phyloP scores from a whole-genome alignment of 2,888 invertebrate genomes.

The Argyresthia goedartella region DNA sequence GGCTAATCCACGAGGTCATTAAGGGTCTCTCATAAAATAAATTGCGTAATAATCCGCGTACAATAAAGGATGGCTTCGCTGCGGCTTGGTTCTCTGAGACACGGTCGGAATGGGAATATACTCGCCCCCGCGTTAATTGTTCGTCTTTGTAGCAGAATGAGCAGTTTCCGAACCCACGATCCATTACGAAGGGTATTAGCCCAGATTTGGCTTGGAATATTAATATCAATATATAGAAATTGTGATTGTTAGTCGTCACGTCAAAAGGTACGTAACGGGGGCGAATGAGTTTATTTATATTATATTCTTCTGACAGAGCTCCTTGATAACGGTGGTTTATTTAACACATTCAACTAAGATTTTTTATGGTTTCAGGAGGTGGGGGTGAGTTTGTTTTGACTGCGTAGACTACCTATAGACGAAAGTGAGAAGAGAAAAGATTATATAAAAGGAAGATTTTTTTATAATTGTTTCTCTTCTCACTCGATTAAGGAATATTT shows the following conservation, averaged over 20 bases:
- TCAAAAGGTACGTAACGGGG: not conserved
- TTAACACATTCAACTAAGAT: no score
- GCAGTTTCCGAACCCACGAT: no score
- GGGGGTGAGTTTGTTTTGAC: no score
- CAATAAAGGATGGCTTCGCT: not conserved
- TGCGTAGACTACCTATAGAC: no score
- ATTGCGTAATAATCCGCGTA: not conserved
- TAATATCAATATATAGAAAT: not conserved
- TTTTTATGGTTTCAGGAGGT: no score
- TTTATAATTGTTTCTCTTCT: no score
- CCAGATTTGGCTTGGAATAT: not conserved
- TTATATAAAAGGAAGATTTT: no score
- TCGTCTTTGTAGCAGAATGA: conserved; percentile 18
- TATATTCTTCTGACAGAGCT: not conserved
- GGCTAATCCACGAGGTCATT: conserved; percentile 4
- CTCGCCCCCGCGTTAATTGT: conserved; percentile 17
- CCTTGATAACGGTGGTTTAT: no score
- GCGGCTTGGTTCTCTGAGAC: conserved; percentile 12
- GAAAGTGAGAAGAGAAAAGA: no score
- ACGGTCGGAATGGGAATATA: conserved; percentile 17
- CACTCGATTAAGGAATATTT: no score
- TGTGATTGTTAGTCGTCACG: not conserved
- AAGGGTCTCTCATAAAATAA: not conserved
- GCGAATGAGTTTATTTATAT: not conserved
- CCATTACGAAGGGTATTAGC: no score